Percentiles rank a stretch among this genome's conserved stretches.
These are phyloP conservation scores for Pseudococcus viburni DNA, from an alignment of 2,888 invertebrate genomes.

Conservation along the genomic window DNA sequence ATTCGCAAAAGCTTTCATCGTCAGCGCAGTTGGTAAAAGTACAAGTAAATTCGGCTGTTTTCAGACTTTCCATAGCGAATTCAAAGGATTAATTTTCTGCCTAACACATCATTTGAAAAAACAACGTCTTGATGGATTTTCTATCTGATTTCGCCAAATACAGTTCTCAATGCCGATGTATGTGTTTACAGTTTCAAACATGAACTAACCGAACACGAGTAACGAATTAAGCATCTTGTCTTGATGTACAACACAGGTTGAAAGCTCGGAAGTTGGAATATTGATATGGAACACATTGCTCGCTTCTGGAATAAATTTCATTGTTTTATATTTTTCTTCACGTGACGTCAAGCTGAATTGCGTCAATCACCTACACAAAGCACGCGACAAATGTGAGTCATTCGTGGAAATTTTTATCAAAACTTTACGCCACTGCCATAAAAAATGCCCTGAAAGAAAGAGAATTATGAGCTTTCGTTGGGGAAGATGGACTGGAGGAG, in stretches of 20 bases:
- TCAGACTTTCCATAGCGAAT: constrained; percentile 59
- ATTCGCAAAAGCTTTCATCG: constrained; percentile 61
- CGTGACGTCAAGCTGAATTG: constrained; percentile 24
- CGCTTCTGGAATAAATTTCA: constrained; percentile 13
- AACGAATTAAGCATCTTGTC: background rate
- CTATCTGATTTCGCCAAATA: background rate
- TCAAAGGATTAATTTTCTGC: background rate
- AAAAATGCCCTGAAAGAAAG: background rate
- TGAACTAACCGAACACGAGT: constrained; percentile 48
- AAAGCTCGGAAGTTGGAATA: background rate
- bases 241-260: background rate
- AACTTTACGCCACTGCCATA: background rate
- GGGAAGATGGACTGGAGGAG: no score
- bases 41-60: constrained; percentile 62
- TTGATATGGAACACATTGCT: background rate
- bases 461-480: no score
- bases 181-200: background rate
- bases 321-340: background rate
- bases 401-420: background rate
- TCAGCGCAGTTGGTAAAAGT: constrained; percentile 44
- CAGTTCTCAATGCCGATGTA: background rate
- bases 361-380: constrained; percentile 24
- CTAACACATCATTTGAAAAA: constrained; percentile 26
- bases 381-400: background rate
- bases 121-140: background rate